Evolutionary conservation across 2,888 invertebrate species (phyloP).

Genomic region (Drosophila buzzatii): DNA sequence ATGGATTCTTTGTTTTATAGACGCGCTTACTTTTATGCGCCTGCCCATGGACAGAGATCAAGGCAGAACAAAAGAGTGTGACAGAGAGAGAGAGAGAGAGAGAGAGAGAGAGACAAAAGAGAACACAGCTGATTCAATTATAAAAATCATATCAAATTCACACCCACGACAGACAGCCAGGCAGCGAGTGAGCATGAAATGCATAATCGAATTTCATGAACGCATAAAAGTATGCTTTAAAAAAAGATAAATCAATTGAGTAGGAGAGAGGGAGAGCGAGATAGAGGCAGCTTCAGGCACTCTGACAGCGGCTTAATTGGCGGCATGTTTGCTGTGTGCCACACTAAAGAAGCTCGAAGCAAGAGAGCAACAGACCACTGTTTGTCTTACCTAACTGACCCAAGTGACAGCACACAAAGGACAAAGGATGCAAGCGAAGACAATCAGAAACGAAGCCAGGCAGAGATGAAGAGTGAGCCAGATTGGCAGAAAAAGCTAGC

Average conservation of each 20-base stretch:
- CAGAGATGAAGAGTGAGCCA: background rate
- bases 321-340: constrained; percentile 44
- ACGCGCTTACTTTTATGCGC: constrained; percentile 64
- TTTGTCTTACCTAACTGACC: constrained; percentile 51
- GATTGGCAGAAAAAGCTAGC: constrained; percentile 7
- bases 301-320: constrained; percentile 51
- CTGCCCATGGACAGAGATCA: constrained; percentile 40
- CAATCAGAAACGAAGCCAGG: constrained; percentile 9
- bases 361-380: constrained; percentile 25
- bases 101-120: background rate
- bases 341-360: constrained; percentile 37
- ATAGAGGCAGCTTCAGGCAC: constrained; percentile 15
- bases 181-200: constrained; percentile 7
- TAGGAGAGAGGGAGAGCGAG: background rate
- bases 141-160: constrained; percentile 74
- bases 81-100: background rate
- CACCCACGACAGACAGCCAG: constrained; percentile 5
- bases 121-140: constrained; percentile 74
- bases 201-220: constrained; percentile 52
- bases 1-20: constrained; percentile 73
- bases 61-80: background rate
- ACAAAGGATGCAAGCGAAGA: constrained; percentile 28
- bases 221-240: constrained; percentile 35
- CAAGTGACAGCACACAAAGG: constrained; percentile 42
- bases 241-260: background rate